Evolutionary conservation across 2,888 invertebrate genomes (phyloP).

Genomic region (Plagiodera versicolora): DNA sequence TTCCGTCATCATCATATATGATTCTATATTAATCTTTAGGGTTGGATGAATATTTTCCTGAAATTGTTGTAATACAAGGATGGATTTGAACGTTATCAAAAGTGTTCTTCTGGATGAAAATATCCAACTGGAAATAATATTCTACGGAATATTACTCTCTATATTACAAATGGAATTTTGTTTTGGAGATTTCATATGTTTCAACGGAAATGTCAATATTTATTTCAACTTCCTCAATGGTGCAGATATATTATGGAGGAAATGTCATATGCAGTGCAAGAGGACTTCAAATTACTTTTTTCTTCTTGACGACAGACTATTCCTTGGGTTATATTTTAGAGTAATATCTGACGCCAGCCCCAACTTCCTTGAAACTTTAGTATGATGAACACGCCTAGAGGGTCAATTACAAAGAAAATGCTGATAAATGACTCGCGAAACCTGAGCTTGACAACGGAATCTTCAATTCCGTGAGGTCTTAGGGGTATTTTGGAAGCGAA

Average conservation of each 20-base stretch:
- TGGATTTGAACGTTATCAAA: too few relatives aligned
- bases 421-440: slow-evolving; percentile 23
- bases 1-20: not conserved
- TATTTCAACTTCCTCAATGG: too few relatives aligned
- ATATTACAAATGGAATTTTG: too few relatives aligned
- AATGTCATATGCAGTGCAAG: not conserved
- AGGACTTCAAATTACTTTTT: slow-evolving; percentile 12
- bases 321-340: slow-evolving; percentile 9
- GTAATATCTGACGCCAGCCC: slow-evolving; percentile 14
- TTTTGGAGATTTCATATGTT: too few relatives aligned
- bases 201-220: too few relatives aligned
- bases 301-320: slow-evolving; percentile 6
- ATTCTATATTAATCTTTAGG: too few relatives aligned
- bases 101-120: too few relatives aligned
- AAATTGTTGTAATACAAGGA: too few relatives aligned
- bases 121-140: too few relatives aligned
- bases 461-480: not conserved
- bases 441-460: slow-evolving; percentile 9
- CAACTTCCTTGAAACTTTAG: slow-evolving; percentile 16
- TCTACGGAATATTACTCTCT: too few relatives aligned
- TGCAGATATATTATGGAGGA: not conserved
- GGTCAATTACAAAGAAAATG: slow-evolving; percentile 26
- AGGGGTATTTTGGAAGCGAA: not conserved
- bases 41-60: too few relatives aligned
- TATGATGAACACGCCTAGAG: slow-evolving; percentile 24